Base-by-base conservation (phyloP, 2,888 invertebrate genomes). In the Gastracanthus pulcherrimus region DNA sequence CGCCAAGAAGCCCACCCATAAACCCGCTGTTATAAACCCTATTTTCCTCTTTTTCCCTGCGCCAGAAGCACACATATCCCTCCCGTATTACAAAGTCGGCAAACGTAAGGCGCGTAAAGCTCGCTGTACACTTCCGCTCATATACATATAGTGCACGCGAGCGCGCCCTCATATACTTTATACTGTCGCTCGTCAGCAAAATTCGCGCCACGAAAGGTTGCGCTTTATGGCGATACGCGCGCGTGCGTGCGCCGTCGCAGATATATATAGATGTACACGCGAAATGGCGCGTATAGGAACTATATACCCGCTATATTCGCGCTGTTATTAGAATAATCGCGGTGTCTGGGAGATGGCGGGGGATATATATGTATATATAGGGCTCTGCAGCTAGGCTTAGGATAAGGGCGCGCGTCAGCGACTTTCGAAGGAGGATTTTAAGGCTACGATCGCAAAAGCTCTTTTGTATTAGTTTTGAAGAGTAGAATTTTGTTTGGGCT, bases 121-220 rank as follows among this genome's bases (percentile, higher is more conserved):
- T 23, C 16, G 62, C 55, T 13, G 29, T 6, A 48, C 19, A 48
- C n/a, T 48, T 51, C 23, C 51, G 9, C 51, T 51, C 23, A 16
- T 19, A 9, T 19, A 51, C 51, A 51, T 55, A 26, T 55, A 23
- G 26, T 13, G 26, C 55, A 11, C 5, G 34, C n/a, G 19, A 31
- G 23, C 70, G 29, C 69, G 48, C 31, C 23, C 41, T 29, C 23
- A n/a, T 76, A 29, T 62, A 70, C 48, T 78, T 55, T 78, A 71
- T 55, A 55, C 55, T 55, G 55, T 71, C 48, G 71, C 71, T 51
- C 77, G 71, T 70, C 70, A 64, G 71, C 77, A 23, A 64, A 64
- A 64, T 71, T 64, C 55, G 23, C 51, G 48, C 41, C 62, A 36
- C 41, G 67, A 38, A 55, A 66, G 26, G 29, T 51, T 13, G 51